Evolutionary conservation across 2,797 vertebrate species (phyloP).

Genomic region (Anabas testudineus): DNA sequence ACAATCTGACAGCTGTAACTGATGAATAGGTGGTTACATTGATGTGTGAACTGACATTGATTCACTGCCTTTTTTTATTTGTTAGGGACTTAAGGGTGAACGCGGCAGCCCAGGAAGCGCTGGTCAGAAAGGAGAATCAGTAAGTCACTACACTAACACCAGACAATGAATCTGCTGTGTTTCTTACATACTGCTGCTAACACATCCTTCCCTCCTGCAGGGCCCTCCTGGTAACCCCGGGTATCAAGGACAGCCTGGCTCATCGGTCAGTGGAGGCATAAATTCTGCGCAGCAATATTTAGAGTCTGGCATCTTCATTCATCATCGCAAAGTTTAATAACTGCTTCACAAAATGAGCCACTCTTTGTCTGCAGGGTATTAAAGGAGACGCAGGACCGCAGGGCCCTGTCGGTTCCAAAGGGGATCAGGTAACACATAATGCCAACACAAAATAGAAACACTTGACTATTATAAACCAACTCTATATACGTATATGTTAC

Average conservation of each 20-base stretch:
- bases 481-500: background rate
- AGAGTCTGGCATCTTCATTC: constrained; percentile 11
- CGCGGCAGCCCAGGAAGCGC: constrained; percentile 86
- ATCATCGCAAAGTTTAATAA: constrained; percentile 21
- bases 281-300: constrained; percentile 22
- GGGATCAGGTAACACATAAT: constrained; percentile 84
- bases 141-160: constrained; percentile 74
- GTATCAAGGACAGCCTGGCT: constrained; percentile 87
- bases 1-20: constrained; percentile 35
- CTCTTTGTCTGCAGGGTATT: constrained; percentile 84
- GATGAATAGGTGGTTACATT: constrained; percentile 12
- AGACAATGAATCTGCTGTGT: background rate
- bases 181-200: constrained; percentile 19
- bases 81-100: constrained; percentile 93
- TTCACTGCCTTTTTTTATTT: constrained; percentile 47
- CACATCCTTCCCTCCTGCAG: constrained; percentile 74
- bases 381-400: constrained; percentile 90
- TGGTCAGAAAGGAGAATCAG: constrained; percentile 93
- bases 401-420: constrained; percentile 88
- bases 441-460: background rate
- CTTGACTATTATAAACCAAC: background rate
- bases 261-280: constrained; percentile 82
- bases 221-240: constrained; percentile 90
- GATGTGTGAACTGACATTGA: constrained; percentile 32
- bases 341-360: constrained; percentile 1